Evolutionary conservation across 1,140 invertebrate species (phyloP), one percentile per base, ranked within the genome.

Genomic region (Neodiprion virginianus): DNA sequence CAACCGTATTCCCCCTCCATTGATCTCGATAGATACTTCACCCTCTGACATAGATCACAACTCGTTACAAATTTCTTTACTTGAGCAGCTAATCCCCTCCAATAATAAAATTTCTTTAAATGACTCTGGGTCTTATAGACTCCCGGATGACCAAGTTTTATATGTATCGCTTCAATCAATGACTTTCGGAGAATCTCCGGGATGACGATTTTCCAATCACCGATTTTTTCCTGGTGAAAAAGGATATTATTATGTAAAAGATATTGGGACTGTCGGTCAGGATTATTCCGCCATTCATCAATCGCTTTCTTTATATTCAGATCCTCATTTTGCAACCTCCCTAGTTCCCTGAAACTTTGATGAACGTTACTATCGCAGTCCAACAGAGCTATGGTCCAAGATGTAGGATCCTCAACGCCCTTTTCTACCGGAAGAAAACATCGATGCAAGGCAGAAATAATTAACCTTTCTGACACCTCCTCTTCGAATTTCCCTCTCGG

Each of bases 21-120:
- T 1, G 68, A 50, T 21, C 70, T 53, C 71, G 74, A 69, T 17
- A 17, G 17, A 67, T 73, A 65, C 53, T 79, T 79, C 1, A 76
- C 75, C 10, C 77, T 21, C 61, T 78, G 77, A 70, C 77, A 79
- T 8, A 76, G 1, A 73, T 79, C 77, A 65, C 77, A 77, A 28
- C 12, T 12, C 53, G 11, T 65, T 17, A 76, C 66, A 17, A 17
- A 17, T 17, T 17, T 17, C 17, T 17, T 17, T 17, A 17, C 17
- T 17, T 17, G 17, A 17, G 9, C 40, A 67, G 40, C 28, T 48
- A 17, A 77, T 78, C 47, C 14, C 67, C 67, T 23, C 75, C 75
- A 78, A 72, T 53, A 77, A 47, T 71, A 77, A 78, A 50, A 75
- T 28, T 65, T 11, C 47, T 23, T 73, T 53, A 78, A 12, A 48